Base-by-base conservation (phyloP, 1,140 invertebrate species). In the Oryctes rhinoceros region DNA sequence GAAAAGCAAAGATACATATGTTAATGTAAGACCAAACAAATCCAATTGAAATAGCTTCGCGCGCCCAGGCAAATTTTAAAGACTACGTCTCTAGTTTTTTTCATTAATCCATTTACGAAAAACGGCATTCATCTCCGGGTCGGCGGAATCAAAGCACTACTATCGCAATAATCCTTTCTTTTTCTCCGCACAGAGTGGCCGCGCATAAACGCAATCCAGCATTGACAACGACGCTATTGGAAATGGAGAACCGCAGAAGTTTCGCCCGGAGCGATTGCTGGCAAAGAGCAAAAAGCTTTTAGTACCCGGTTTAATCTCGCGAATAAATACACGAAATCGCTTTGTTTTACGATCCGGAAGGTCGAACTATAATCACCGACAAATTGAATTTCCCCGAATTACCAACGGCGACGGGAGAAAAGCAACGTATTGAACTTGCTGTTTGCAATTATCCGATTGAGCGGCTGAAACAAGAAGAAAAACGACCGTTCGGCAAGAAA, bases 281-380 rank as follows among this genome's bases (percentile, higher is more conserved):
- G 53, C 53, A 59, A 59, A 59, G 53, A 59, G 53, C 53, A 59
- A 59, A 59, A 59, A 59, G n/a, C 53, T 59, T 59, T 18, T 59
- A 59, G 15, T 59, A 18, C 53, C 2, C 13, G 15, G 53, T 59
- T 59, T 59, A 59, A 59, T 59, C 18, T 59, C 53, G 53, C 53
- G 53, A 59, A 59, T 59, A 59, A 59, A 59, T 59, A 59, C 53
- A 59, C 53, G n/a, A 59, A 59, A 59, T 59, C 53, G 53, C 53
- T 59, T 59, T 59, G 53, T 59, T 59, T 59, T 59, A 59, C 53
- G 53, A 59, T 59, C 53, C 53, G 53, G n/a, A 59, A 59, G 13
- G 53, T 59, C 53, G 53, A 59, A 59, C 53, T 59, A 59, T 59
- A 59, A 59, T 59, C 53, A 59, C 53, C 53, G 53, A 59, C 53